Evolutionary conservation across 1,140 invertebrate species (phyloP).

Genomic region (Bombus ignitus): DNA sequence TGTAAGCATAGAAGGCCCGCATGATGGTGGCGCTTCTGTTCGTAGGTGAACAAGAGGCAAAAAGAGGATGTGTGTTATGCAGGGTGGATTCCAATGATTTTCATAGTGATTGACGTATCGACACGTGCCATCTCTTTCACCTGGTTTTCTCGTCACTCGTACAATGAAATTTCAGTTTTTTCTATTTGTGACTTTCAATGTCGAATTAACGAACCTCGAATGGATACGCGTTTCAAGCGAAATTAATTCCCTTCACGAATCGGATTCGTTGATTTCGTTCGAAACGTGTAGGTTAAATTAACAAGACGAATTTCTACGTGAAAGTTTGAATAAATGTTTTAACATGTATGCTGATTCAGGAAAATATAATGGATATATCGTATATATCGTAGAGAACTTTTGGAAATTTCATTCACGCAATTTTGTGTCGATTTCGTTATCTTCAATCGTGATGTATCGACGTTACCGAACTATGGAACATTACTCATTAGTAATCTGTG

Average conservation of each 20-base stretch:
- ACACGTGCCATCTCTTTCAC: conserved; percentile 53
- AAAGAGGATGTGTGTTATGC: conserved; percentile 32
- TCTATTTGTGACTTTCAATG: conserved; percentile 29
- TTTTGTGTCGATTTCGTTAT: not conserved
- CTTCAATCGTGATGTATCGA: conserved; percentile 1
- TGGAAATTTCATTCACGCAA: not conserved
- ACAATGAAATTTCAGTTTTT: conserved; percentile 44
- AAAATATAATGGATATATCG: too few species aligned
- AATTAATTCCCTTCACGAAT: conserved; percentile 1
- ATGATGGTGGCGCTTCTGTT: conserved; percentile 14
- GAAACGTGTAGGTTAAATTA: not conserved
- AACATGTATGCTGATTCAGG: not conserved
- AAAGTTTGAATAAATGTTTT: not conserved
- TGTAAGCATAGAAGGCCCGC: not conserved
- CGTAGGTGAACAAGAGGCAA: conserved; percentile 21
- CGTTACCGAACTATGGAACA: not conserved
- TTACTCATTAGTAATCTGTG: conserved; percentile 31
- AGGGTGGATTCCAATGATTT: conserved; percentile 49
- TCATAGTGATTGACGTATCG: conserved; percentile 62
- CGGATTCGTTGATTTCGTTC: not conserved
- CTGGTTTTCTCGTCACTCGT: conserved; percentile 50
- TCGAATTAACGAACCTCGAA: conserved; percentile 22
- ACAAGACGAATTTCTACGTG: not conserved
- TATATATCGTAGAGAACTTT: too few species aligned
- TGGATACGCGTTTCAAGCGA: conserved; percentile 1